These are phyloP conservation scores for Megaceryle maxima DNA, from an alignment of 2,113 vertebrate genomes.

Conservation along the genomic window DNA sequence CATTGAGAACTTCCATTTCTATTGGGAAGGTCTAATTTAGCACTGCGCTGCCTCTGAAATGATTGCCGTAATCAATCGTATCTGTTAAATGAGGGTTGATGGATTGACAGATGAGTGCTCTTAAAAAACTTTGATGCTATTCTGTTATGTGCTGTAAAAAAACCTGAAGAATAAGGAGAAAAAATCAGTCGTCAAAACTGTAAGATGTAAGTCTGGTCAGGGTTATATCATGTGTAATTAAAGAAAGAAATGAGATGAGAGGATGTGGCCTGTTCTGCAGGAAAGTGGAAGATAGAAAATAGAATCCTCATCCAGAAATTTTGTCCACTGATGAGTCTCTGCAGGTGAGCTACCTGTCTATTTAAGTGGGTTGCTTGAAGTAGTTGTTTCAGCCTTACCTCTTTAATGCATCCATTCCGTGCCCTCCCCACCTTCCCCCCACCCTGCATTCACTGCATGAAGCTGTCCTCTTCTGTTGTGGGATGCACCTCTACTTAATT, in stretches of 20 bases:
- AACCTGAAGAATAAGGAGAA: neutral
- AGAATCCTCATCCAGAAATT: neutral
- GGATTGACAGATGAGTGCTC: neutral
- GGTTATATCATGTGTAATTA: neutral
- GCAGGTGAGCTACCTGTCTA: neutral
- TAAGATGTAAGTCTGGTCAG: neutral
- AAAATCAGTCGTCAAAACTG: neutral
- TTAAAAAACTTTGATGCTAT: neutral
- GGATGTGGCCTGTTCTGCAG: neutral
- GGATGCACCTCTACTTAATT: neutral
- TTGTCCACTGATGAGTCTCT: neutral
- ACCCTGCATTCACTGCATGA: neutral
- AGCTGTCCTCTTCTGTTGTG: neutral
- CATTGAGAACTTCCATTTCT: neutral
- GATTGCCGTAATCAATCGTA: neutral
- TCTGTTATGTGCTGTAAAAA: neutral
- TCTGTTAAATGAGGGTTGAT: neutral
- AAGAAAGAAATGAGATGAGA: neutral
- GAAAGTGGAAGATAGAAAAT: neutral
- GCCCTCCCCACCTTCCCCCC: fast-evolving
- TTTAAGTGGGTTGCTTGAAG: neutral
- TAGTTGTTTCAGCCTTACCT: neutral
- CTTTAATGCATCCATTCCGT: neutral
- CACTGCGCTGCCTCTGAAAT: neutral
- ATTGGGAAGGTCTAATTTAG: neutral